These are phyloP conservation scores for Phyto melanocephala DNA, from an alignment of 2,888 invertebrate genomes.

Conservation along the genomic window DNA sequence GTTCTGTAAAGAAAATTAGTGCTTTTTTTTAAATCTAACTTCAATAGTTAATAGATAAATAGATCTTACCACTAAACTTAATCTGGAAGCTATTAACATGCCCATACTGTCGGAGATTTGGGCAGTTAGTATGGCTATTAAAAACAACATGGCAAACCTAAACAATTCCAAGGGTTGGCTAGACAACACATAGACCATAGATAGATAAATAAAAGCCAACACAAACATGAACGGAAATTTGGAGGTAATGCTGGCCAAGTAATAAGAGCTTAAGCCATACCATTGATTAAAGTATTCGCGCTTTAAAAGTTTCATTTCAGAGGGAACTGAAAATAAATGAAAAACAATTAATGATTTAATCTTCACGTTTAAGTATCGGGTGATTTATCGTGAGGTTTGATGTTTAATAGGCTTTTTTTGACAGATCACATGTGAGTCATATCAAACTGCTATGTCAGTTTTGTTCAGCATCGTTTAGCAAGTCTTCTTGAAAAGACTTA, in stretches of 20 bases:
- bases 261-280: conserved; percentile 90
- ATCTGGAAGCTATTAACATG: conserved; percentile 85
- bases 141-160: conserved; percentile 84
- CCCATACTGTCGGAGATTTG: conserved; percentile 90
- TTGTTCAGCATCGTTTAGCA: too few species aligned
- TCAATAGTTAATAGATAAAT: neutral
- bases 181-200: conserved; percentile 86
- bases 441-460: too few species aligned
- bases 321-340: conserved; percentile 84
- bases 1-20: conserved; percentile 81
- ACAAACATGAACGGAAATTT: conserved; percentile 86
- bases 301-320: conserved; percentile 87
- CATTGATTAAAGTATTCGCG: conserved; percentile 90
- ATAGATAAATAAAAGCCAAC: conserved; percentile 84
- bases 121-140: conserved; percentile 85
- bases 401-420: too few species aligned
- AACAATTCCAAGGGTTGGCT: conserved; percentile 87
- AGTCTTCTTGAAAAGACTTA: too few species aligned
- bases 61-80: conserved; percentile 87
- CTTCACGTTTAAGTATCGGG: neutral
- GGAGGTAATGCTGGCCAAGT: conserved; percentile 85
- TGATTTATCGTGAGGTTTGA: too few species aligned
- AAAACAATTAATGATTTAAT: neutral
- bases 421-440: too few species aligned
- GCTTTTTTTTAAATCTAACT: neutral